A percentile compares a stretch with the other conserved stretches of the same genome.
These are phyloP conservation scores for Diplodus puntazzo DNA, from an alignment of 2,797 vertebrate genomes.

Conservation along the genomic window DNA sequence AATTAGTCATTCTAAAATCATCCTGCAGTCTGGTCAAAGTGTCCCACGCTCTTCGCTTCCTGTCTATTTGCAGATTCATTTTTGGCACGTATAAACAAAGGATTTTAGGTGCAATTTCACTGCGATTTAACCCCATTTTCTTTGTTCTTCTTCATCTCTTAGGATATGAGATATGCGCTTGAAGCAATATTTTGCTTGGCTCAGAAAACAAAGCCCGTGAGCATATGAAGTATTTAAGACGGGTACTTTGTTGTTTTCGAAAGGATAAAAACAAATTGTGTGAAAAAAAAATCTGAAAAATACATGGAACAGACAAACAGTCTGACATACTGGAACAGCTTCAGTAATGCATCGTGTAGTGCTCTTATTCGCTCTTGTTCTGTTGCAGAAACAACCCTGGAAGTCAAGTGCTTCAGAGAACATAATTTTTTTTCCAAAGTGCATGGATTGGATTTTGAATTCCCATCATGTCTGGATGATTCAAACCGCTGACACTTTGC, in stretches of 20 bases:
- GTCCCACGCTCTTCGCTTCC: not conserved
- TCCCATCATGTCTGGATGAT: conserved; percentile 63
- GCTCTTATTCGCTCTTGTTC: conserved; percentile 27
- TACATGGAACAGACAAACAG: conserved; percentile 16
- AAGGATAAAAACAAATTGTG: not conserved
- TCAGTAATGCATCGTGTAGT: conserved; percentile 14
- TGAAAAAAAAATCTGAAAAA: conserved; percentile 12
- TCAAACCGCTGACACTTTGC: conserved; percentile 69
- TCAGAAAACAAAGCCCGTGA: not conserved
- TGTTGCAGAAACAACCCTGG: conserved; percentile 33
- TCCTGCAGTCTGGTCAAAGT: not conserved
- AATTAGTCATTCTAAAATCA: not conserved
- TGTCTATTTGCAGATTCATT: not conserved
- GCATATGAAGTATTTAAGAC: not conserved
- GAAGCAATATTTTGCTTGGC: not conserved
- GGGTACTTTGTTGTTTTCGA: not conserved
- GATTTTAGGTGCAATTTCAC: not conserved
- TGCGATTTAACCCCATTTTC: not conserved
- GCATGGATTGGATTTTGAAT: conserved; percentile 60
- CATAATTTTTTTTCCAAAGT: conserved; percentile 38
- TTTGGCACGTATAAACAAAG: not conserved
- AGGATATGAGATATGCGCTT: not conserved
- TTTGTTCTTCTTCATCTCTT: not conserved
- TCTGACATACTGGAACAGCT: conserved; percentile 2
- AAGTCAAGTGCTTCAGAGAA: conserved; percentile 54